A percentile compares a stretch with the other conserved stretches of the same genome.
Evolutionary conservation across 2,113 vertebrate genomes (phyloP).

Genomic region (Apus apus): DNA sequence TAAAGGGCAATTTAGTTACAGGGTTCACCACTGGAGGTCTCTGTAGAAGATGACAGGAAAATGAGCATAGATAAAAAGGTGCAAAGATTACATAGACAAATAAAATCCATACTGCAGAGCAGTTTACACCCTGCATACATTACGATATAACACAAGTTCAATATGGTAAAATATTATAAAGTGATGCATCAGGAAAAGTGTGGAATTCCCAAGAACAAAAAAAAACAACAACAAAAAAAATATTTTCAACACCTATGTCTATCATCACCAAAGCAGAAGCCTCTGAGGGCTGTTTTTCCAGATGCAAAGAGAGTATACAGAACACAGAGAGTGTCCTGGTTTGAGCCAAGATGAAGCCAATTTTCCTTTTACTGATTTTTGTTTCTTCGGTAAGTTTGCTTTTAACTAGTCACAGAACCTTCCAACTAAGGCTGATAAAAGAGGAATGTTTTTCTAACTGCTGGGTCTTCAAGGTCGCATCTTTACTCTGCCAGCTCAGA

Average conservation of each 20-base stretch:
- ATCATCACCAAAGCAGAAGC: not conserved
- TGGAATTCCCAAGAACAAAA: not conserved
- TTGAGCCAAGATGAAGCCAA: too few species aligned
- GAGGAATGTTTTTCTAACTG: too few species aligned
- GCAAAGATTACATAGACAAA: not conserved
- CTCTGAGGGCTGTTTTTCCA: not conserved
- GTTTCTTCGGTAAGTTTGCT: too few species aligned
- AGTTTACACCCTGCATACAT: not conserved
- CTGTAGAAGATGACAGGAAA: not conserved
- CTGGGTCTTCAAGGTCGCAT: too few species aligned
- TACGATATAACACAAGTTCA: not conserved
- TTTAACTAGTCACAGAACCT: too few species aligned
- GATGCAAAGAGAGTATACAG: accelerated
- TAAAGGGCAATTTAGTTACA: not conserved
- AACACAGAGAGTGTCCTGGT: too few species aligned
- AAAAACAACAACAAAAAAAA: too few species aligned
- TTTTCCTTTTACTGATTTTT: too few species aligned
- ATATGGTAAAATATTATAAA: not conserved
- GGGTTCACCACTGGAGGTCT: not conserved
- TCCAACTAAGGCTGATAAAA: too few species aligned
- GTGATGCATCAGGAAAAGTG: not conserved
- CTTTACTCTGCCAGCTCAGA: too few species aligned
- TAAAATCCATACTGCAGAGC: not conserved
- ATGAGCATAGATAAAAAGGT: not conserved
- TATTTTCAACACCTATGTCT: not conserved